These are phyloP conservation scores for Rotaria socialis DNA, from an alignment of 2,888 invertebrate species.

Conservation along the genomic window DNA sequence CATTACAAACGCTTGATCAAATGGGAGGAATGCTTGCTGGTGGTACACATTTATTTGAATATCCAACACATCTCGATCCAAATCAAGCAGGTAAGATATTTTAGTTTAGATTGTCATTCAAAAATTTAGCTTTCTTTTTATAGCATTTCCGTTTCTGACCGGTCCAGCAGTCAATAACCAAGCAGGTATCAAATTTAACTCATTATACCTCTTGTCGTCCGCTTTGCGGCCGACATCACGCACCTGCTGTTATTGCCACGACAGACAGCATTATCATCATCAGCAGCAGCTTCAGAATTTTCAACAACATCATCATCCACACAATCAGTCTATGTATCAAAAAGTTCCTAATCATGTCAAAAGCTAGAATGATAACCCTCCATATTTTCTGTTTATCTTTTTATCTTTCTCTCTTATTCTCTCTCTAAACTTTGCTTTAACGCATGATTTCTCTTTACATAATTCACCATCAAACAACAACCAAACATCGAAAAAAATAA, in stretches of 20 bases:
- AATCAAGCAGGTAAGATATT: not conserved
- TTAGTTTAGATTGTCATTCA: not conserved
- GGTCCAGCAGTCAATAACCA: not conserved
- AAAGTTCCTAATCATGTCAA: not conserved
- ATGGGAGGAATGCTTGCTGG: not conserved
- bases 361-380: not conserved
- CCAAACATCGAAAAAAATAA: too few relatives aligned
- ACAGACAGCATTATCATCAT: not conserved
- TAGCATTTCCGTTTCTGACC: constrained; percentile 28
- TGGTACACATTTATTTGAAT: constrained; percentile 36
- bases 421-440: constrained; percentile 19
- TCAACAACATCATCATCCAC: constrained; percentile 4
- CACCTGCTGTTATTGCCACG: constrained; percentile 8
- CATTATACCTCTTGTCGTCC: not conserved
- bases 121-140: not conserved
- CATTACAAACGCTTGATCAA: constrained; percentile 8
- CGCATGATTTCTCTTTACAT: not conserved
- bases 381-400: not conserved
- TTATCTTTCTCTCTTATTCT: not conserved
- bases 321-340: constrained; percentile 4
- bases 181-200: constrained; percentile 33
- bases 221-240: not conserved
- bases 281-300: constrained; percentile 3
- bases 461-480: not conserved
- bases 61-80: constrained; percentile 19